Evolutionary conservation across 2,113 vertebrate species (phyloP), one percentile per base, ranked within the genome.

Genomic region (Tangachromis dhanisi): DNA sequence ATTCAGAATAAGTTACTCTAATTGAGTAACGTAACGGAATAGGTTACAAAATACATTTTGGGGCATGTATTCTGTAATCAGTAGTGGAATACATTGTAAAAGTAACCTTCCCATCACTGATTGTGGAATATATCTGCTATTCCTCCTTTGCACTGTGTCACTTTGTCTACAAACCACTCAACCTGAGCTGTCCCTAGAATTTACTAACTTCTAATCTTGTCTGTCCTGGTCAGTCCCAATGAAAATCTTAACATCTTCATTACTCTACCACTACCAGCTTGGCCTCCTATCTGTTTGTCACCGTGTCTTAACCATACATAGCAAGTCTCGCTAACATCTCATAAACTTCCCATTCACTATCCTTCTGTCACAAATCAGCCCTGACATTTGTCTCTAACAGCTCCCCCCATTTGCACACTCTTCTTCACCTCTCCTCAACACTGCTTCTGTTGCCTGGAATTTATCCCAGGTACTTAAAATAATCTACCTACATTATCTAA

Each of bases 141-240:
- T 59, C 1, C 55, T 59, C 26, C 26, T 29, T 16, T 59, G 13
- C 26, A 59, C 13, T 59, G 13, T 59, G 26, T 8, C 24, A 57
- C 55, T 59, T 59, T 59, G 13, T 59, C 55, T 59, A 59, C 8
- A 59, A 59, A 59, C 3, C 55, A 29, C 24, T 59, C 55, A 59
- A 29, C 55, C 55, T 29, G 5, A 59, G 26, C 55, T 16, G 2
- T 29, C 26, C 55, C 55, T 16, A 29, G 3, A 5, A 29, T 57
- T 57, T 0, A 26, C 1, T 57, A 8, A 57, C 2, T 59, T 59
- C 8, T 29, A 29, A 59, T 29, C 55, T 29, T 16, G 13, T 0
- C 55, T 59, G 24, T 16, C 55, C 24, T 3, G 24, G 55, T 59
- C 55, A 59, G 55, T 59, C 26, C 55, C 8, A 59, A 9, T 59